Percentiles rank a stretch among this genome's conserved stretches.
Evolutionary conservation across 2,113 vertebrate species (phyloP).

Genomic region (Hipposideros armiger): DNA sequence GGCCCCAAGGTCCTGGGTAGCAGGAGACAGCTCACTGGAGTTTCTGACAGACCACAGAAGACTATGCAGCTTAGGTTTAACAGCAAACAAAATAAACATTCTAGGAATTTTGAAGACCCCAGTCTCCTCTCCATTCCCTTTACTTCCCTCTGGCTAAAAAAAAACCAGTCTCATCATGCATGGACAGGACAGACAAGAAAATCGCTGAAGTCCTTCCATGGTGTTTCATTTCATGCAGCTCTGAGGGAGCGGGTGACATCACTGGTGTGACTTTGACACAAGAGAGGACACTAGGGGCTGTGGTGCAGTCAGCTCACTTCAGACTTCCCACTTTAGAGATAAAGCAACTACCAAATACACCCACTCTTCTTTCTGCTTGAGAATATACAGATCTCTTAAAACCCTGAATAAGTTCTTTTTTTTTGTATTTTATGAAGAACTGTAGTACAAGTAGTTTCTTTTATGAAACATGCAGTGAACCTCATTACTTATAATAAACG

Average conservation of each 20-base stretch:
- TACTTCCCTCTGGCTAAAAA: background rate
- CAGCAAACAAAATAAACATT: constrained; percentile 24
- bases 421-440: constrained; percentile 63
- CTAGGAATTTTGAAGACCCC: background rate
- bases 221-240: background rate
- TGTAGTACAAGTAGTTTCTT: constrained; percentile 59
- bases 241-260: background rate
- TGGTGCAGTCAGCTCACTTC: background rate
- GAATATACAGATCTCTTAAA: background rate
- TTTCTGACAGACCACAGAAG: background rate
- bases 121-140: background rate
- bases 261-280: background rate
- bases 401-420: constrained; percentile 65
- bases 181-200: background rate
- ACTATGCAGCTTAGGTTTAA: constrained; percentile 53
- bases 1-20: background rate
- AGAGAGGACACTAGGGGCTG: background rate
- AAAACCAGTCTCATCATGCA: background rate
- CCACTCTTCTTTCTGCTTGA: background rate
- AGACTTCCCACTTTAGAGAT: background rate
- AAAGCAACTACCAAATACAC: background rate
- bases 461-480: constrained; percentile 58
- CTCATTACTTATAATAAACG: constrained; percentile 46
- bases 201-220: background rate
- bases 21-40: background rate